Evolutionary conservation across 2,888 invertebrate species (phyloP).

Genomic region (Drosophila pullipes): DNA sequence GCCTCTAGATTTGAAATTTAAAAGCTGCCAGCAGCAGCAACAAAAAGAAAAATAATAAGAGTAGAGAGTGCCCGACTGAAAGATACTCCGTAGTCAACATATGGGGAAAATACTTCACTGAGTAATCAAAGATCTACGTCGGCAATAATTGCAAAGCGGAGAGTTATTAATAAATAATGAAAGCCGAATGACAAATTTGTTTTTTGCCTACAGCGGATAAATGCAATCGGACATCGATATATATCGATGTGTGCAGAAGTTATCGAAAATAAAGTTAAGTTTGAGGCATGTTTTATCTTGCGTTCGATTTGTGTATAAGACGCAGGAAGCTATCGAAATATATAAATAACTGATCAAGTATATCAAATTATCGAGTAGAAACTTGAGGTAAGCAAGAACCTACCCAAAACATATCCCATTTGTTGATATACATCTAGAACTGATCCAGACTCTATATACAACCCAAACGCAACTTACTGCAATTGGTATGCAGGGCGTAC

Average conservation of each 20-base stretch:
- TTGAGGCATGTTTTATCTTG: background rate
- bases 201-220: background rate
- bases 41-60: constrained; percentile 35
- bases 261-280: background rate
- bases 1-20: constrained; percentile 69
- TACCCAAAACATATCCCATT: background rate
- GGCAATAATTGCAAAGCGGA: too few relatives aligned
- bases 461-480: background rate
- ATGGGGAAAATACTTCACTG: too few relatives aligned
- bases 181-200: background rate
- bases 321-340: too few relatives aligned
- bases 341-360: background rate
- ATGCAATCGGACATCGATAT: background rate
- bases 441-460: background rate
- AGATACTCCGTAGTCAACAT: background rate
- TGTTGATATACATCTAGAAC: background rate
- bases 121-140: background rate
- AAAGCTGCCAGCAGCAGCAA: constrained; percentile 56
- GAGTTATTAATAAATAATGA: background rate
- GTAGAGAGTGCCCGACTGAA: background rate
- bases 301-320: too few relatives aligned
- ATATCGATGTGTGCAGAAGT: background rate
- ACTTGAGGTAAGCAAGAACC: background rate
- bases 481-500: background rate
- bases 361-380: background rate